Conservation (phyloP, 2,113 vertebrate species). For the Halichoeres trimaculatus region DNA sequence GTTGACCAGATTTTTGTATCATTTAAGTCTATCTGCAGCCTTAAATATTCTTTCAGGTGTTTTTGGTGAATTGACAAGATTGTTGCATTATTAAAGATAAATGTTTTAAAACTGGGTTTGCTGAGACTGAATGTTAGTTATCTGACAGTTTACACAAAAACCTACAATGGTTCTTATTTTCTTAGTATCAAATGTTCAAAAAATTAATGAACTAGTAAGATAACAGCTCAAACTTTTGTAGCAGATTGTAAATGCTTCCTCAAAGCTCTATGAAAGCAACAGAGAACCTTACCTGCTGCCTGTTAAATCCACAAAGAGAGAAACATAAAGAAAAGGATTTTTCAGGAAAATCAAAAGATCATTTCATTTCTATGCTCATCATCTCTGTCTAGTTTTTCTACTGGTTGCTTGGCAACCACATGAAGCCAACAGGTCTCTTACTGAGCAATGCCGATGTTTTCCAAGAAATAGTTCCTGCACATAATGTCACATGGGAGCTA, state of each 20-base stretch:
- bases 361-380: neutral
- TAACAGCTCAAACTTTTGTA: no score
- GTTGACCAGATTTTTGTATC: conserved; percentile 65
- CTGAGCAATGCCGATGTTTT: neutral
- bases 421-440: neutral
- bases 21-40: conserved; percentile 71
- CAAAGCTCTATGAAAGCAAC: no score
- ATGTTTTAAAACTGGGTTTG: conserved; percentile 8
- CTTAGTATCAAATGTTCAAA: no score
- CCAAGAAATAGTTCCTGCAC: neutral
- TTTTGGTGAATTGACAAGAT: conserved; percentile 62
- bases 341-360: neutral
- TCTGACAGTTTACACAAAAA: no score
- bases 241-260: no score
- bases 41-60: conserved; percentile 73
- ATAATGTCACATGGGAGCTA: neutral
- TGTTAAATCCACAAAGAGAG: neutral
- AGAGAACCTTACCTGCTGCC: neutral
- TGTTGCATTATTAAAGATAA: conserved; percentile 68
- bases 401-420: neutral
- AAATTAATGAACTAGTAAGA: no score
- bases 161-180: no score
- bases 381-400: neutral
- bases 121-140: no score
- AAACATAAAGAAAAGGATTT: neutral